Evolutionary conservation across 1,140 invertebrate genomes (phyloP).

Genomic region (Glossosoma conforme): DNA sequence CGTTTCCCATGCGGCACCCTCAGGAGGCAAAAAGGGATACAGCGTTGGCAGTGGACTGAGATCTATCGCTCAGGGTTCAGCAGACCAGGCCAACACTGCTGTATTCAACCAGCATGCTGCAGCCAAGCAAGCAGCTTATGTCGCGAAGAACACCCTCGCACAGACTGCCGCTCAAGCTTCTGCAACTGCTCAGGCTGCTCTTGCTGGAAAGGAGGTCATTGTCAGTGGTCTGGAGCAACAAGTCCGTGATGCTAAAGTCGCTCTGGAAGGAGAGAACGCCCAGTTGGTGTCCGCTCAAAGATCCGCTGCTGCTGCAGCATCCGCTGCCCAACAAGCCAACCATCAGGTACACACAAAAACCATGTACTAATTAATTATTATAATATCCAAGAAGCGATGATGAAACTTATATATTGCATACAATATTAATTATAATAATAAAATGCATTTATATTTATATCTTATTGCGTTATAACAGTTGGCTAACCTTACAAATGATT

Average conservation of each 20-base stretch:
- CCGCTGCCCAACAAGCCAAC: conserved; percentile 61
- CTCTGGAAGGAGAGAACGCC: conserved; percentile 58
- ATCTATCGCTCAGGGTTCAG: conserved; percentile 56
- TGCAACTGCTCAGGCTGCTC: conserved; percentile 62
- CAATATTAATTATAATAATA: too few relatives aligned
- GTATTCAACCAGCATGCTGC: conserved; percentile 60
- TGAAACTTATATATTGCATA: too few relatives aligned
- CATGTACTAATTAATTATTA: too few relatives aligned
- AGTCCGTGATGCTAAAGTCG: conserved; percentile 58
- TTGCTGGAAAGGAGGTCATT: conserved; percentile 64
- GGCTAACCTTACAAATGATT: too few relatives aligned
- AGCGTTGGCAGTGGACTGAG: conserved; percentile 45
- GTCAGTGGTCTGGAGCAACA: conserved; percentile 61
- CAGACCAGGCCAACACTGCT: conserved; percentile 64
- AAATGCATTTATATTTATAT: too few relatives aligned
- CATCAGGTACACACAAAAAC: conserved; percentile 55
- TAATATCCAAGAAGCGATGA: too few relatives aligned
- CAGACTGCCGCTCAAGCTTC: conserved; percentile 63
- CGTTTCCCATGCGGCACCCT: not conserved
- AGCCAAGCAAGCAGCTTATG: conserved; percentile 62
- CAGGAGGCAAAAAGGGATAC: conserved; percentile 24
- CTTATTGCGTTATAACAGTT: too few relatives aligned
- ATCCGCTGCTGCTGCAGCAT: conserved; percentile 57
- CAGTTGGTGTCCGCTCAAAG: conserved; percentile 63
- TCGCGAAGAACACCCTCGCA: conserved; percentile 65